phyloP scores from a whole-genome alignment of 2,888 invertebrate genomes.

The Leptogaster cylindrica region DNA sequence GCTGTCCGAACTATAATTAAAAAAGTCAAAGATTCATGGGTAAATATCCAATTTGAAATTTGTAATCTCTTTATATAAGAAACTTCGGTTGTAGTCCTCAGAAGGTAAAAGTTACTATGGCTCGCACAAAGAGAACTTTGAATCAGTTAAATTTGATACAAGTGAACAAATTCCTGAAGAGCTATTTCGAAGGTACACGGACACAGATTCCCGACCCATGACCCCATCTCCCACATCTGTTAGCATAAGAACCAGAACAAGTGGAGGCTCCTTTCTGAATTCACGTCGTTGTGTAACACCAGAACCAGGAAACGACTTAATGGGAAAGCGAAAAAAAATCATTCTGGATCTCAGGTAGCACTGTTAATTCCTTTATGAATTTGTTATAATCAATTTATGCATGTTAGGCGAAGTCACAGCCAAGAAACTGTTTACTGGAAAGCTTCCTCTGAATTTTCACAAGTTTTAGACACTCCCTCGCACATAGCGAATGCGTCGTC shows the following conservation, averaged over 20 bases:
- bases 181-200: conserved; percentile 79
- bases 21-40: conserved; percentile 75
- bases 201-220: conserved; percentile 82
- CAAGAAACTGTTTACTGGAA: conserved; percentile 66
- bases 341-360: conserved; percentile 74
- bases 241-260: conserved; percentile 74
- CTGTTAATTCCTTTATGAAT: conserved; percentile 7
- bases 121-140: conserved; percentile 32
- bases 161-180: conserved; percentile 75
- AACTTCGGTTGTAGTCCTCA: conserved; percentile 40
- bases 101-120: conserved; percentile 44
- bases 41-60: conserved; percentile 52
- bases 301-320: conserved; percentile 67
- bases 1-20: conserved; percentile 75
- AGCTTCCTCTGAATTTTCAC: conserved; percentile 62
- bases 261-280: conserved; percentile 64
- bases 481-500: neutral
- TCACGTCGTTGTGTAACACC: conserved; percentile 74
- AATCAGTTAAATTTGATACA: conserved; percentile 47
- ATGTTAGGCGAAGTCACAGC: conserved; percentile 57
- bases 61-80: neutral
- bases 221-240: conserved; percentile 81
- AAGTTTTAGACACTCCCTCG: conserved; percentile 54
- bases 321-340: conserved; percentile 68
- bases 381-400: too few species aligned